Evolutionary conservation across 2,797 vertebrate genomes (phyloP), one percentile per base, ranked within the genome.

Genomic region (Oreochromis grahami): DNA sequence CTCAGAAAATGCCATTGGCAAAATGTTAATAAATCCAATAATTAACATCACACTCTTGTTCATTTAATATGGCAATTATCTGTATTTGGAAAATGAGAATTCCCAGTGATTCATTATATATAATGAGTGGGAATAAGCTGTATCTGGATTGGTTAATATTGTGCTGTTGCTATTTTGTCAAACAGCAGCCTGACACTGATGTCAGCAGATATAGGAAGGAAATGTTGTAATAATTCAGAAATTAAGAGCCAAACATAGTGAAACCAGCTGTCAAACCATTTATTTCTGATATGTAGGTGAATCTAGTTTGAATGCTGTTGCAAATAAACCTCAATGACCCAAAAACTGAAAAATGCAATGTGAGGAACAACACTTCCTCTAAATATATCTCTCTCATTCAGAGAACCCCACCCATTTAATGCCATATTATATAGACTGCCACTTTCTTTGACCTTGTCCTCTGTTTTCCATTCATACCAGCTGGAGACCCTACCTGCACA

Each of bases 401-500:
- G 65, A 26, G 21, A 70, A 15, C 38, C 14, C 5, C 8, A 45
- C 24, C 8, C 14, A 10, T 70, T 43, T 70, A 26, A 70, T 70
- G 21, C 21, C 21, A 2, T 26, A 70, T 45, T 70, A 70, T 70
- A 11, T 74, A 32, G 7, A 32, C 17, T n/a, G 32, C 2, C 15
- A 70, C 24, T 19, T 19, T 50, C n/a, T 50, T n/a, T 41, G 32
- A 55, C 5, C 8, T 81, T 19, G n/a, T 72, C 45, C 5, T 36
- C 32, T 29, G 12, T 26, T 48, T 7, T 4, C 74, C 65, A n/a
- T 48, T 52, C 11, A 36, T 14, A 48, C 7, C 6, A 83, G 13
- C 32, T 53, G 11, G 29, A 52, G 55, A 15, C 11, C n/a, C 91
- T 96, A 99, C 98, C 98, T 97, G 92, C 98, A 98, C 72, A 99